Conservation (phyloP, 2,888 invertebrate genomes). For the Timema podura region DNA sequence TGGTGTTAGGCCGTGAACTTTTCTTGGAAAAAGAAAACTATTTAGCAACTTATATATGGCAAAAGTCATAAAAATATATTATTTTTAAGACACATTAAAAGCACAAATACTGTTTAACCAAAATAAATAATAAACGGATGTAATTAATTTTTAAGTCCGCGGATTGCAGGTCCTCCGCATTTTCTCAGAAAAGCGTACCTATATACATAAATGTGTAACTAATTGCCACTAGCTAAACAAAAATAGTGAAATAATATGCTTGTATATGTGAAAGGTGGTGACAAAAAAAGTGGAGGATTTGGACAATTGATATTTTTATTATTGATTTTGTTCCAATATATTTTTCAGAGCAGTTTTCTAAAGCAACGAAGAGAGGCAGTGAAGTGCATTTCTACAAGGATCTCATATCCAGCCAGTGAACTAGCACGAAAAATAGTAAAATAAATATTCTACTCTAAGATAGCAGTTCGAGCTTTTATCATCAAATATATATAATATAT, state of each 20-base stretch:
- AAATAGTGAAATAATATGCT: neutral
- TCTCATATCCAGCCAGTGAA: slow-evolving; percentile 29
- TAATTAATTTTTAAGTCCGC: too few relatives aligned
- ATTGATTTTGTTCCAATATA: slow-evolving; percentile 6
- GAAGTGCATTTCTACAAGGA: slow-evolving; percentile 29
- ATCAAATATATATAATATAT: slow-evolving; percentile 15
- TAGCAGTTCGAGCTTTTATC: slow-evolving; percentile 13
- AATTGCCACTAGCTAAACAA: slow-evolving; percentile 3
- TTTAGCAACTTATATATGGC: neutral
- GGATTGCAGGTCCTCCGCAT: slow-evolving; percentile 8
- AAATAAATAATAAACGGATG: too few relatives aligned
- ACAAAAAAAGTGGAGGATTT: too few relatives aligned
- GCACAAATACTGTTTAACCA: too few relatives aligned
- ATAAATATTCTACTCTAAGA: slow-evolving; percentile 30
- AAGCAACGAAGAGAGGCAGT: slow-evolving; percentile 27
- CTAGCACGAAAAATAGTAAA: slow-evolving; percentile 28
- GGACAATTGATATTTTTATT: neutral
- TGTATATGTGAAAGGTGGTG: too few relatives aligned
- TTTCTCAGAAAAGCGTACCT: slow-evolving; percentile 22
- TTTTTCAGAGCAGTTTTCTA: slow-evolving; percentile 22
- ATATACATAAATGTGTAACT: neutral
- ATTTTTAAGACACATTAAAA: too few relatives aligned
- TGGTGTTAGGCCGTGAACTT: slow-evolving; percentile 30
- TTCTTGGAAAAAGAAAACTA: neutral
- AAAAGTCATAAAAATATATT: too few relatives aligned